These are phyloP conservation scores for Acanthiza pusilla DNA, from an alignment of 2,797 vertebrate genomes.

Conservation along the genomic window DNA sequence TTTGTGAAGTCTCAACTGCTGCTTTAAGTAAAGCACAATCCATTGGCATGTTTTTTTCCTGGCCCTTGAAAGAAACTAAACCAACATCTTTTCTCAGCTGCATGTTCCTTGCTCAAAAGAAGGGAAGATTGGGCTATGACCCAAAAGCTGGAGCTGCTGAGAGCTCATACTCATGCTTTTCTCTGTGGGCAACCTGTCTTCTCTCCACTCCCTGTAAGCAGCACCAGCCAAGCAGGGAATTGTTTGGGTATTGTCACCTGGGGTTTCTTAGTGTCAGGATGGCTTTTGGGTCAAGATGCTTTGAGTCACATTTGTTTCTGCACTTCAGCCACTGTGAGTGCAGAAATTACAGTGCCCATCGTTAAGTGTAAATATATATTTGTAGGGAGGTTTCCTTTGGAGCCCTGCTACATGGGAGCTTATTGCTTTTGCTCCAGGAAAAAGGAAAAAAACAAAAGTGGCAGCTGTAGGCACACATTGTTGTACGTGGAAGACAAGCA, in stretches of 20 bases:
- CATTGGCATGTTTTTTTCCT: constrained; percentile 25
- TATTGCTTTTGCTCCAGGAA: neutral
- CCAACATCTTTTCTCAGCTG: neutral
- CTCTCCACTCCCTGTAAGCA: neutral
- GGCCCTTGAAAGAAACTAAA: neutral
- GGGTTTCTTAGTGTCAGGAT: neutral
- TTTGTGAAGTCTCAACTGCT: constrained; percentile 67
- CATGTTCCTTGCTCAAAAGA: neutral
- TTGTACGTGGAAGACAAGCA: neutral
- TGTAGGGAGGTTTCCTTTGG: neutral
- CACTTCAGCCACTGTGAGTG: neutral
- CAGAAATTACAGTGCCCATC: neutral
- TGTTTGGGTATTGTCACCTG: neutral
- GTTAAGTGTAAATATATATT: neutral
- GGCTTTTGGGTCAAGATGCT: neutral
- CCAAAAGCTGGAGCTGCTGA: neutral
- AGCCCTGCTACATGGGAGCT: neutral
- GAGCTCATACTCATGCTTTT: neutral
- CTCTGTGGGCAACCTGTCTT: neutral
- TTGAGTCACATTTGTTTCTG: neutral
- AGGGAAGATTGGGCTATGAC: neutral
- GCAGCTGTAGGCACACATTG: neutral
- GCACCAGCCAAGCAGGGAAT: neutral
- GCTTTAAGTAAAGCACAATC: constrained; percentile 67
- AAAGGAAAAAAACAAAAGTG: neutral